Conservation (phyloP, 2,113 vertebrate genomes). For the Psilopogon haemacephalus region DNA sequence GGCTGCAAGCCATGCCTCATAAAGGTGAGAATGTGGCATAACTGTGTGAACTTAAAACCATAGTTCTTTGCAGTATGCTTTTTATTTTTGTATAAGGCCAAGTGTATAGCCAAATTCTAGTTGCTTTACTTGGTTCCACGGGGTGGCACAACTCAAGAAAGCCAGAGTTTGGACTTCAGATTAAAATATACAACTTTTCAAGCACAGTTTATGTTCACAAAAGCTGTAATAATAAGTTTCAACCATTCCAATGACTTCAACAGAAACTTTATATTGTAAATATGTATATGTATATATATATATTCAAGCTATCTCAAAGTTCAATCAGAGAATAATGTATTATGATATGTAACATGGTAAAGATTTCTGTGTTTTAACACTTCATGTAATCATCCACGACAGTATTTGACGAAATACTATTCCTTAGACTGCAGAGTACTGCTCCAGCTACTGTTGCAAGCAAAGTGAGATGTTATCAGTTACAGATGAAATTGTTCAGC, state of each 20-base stretch:
- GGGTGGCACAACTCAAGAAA: not conserved
- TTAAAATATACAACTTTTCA: not conserved
- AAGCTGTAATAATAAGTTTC: not conserved
- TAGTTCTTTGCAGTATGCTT: not conserved
- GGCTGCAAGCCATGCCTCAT: conserved; percentile 40
- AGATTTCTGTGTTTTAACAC: not conserved
- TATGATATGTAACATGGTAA: not conserved
- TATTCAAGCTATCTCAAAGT: not conserved
- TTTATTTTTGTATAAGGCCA: not conserved
- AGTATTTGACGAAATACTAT: not conserved
- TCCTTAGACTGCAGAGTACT: not conserved
- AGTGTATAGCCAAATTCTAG: not conserved
- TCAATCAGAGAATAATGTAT: not conserved
- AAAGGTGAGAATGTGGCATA: conserved; percentile 46
- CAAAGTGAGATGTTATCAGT: not conserved
- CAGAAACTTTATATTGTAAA: not conserved
- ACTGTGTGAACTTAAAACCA: not conserved
- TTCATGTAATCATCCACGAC: not conserved
- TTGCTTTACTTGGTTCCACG: not conserved
- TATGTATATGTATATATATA: too few relatives aligned
- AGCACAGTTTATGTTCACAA: not conserved
- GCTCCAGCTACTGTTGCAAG: not conserved
- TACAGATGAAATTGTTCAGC: not conserved
- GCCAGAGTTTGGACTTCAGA: not conserved
- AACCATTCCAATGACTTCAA: not conserved